Conservation (phyloP, 2,113 vertebrate species). For the Dicaeum eximium region DNA sequence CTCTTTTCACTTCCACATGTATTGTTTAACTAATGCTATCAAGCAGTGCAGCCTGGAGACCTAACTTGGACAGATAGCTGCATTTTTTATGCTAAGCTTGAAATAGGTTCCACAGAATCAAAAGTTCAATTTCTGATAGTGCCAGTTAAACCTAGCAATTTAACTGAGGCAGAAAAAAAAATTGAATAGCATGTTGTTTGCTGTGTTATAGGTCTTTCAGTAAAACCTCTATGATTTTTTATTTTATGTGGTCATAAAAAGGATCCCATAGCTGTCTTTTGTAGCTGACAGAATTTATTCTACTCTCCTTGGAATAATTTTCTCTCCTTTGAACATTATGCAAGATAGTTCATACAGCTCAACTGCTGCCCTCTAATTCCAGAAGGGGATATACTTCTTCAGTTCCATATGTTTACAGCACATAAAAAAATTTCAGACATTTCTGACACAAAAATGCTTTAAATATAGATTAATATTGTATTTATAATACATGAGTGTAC, state of each 20-base stretch:
- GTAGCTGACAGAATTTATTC: not conserved
- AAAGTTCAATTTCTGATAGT: not conserved
- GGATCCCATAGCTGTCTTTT: not conserved
- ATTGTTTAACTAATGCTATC: not conserved
- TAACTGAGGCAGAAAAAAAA: not conserved
- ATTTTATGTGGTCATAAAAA: constrained; percentile 30
- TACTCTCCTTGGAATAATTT: not conserved
- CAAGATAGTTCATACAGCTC: not conserved
- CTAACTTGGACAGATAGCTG: not conserved
- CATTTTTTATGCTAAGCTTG: not conserved
- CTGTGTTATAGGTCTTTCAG: not conserved
- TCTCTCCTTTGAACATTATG: not conserved
- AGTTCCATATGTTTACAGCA: not conserved
- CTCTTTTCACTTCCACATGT: not conserved
- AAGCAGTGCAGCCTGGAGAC: not conserved
- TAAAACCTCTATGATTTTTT: not conserved
- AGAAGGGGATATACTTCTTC: not conserved
- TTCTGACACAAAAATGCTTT: not conserved
- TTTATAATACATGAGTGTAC: not conserved
- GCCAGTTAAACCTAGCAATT: not conserved
- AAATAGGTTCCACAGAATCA: not conserved
- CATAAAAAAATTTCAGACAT: not conserved
- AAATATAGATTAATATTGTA: not conserved
- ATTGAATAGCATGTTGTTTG: not conserved
- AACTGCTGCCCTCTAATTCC: not conserved